Evolutionary conservation across 2,113 vertebrate species (phyloP).

Genomic region (Sylvietta virens): DNA sequence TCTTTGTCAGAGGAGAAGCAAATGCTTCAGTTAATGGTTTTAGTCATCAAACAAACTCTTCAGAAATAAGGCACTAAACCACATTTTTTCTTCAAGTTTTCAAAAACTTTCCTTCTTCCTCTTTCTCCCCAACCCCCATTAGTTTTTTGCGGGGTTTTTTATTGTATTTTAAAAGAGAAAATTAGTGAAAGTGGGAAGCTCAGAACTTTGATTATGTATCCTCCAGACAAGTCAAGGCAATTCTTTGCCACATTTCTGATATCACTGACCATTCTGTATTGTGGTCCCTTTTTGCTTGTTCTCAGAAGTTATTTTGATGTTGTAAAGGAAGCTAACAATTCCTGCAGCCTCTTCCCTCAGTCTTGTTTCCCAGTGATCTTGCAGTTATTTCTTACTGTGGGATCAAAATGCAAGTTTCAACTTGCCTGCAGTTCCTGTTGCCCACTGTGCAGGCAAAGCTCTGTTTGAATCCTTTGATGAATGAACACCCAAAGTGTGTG

Average conservation of each 20-base stretch:
- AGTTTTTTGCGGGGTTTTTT: accelerated
- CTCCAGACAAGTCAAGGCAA: background rate
- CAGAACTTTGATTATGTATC: background rate
- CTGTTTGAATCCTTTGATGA: background rate
- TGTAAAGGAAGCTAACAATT: background rate
- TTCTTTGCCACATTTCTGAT: background rate
- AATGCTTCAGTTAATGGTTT: background rate
- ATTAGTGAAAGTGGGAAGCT: background rate
- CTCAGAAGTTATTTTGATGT: background rate
- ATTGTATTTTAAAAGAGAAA: background rate
- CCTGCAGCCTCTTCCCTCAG: background rate
- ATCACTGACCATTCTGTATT: background rate
- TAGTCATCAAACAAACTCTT: background rate
- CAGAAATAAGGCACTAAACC: background rate
- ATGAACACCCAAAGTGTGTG: background rate
- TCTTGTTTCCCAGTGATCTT: background rate
- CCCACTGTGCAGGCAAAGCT: background rate
- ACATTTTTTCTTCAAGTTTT: background rate
- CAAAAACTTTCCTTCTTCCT: background rate
- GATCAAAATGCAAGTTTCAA: background rate
- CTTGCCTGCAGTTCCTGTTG: background rate
- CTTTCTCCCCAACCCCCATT: background rate
- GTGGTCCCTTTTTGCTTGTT: background rate
- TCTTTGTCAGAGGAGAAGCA: background rate
- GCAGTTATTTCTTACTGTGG: background rate